Evolutionary conservation across 2,797 vertebrate species (phyloP), one percentile per base, ranked within the genome.

Genomic region (Brachymystax lenok): DNA sequence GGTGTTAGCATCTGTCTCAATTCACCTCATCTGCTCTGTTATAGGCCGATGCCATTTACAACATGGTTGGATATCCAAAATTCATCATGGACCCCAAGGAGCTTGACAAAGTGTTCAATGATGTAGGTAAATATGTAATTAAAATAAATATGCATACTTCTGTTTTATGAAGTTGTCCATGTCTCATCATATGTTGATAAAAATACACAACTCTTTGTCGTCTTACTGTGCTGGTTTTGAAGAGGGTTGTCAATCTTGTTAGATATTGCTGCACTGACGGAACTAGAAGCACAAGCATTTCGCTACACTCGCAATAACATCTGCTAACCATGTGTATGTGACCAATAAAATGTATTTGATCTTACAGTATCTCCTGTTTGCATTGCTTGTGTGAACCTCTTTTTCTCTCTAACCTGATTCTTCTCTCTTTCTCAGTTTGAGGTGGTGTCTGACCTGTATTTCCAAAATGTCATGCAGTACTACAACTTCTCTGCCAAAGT

Each of bases 61-160:
- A 99, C 92, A 98, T 99, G 98, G 96, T 99, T 0, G 98, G 98
- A 70, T 99, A 99, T 88, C 98, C 98, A 63, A 97, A 96, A 86
- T 99, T 99, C 86, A 99, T 99, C 88, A 96, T 97, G 97, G 96
- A 99, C 56, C 84, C 93, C 84, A 96, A 96, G 78, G 97, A 98
- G 87, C 94, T 99, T 88, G 98, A 99, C 92, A 99, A 99, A 91
- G 97, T 99, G 30, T 99, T 98, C 77, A 97, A 93, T 83, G 97
- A 99, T 0, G 98, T 99, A 90, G 93, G 97, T 97, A 78, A 79
- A 81, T 78, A 33, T 68, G 28, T 17, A 33, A 30, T 33, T 30
- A 17, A 30, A 28, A 67, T 59, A 21, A 59, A n/a, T 59, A 59
- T n/a, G 19, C 17, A 59, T 59, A 21, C 56, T 56, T 17, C 4